Conservation (phyloP, 2,113 vertebrate species). For the Natator depressus region DNA sequence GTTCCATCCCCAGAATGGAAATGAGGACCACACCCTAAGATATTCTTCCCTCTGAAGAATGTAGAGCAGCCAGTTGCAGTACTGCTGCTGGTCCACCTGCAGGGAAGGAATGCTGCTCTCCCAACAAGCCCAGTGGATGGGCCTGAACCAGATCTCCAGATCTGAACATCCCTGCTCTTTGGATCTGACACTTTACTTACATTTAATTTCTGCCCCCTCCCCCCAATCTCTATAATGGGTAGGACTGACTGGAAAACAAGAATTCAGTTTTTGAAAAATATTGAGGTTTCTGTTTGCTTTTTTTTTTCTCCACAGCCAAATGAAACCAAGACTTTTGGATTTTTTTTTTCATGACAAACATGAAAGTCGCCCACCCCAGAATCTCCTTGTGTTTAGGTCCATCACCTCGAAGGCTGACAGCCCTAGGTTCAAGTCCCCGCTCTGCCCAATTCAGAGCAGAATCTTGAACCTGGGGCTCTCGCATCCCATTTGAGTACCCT, state of each 20-base stretch:
- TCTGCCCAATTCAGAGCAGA: not conserved
- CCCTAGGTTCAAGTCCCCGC: not conserved
- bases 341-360: not conserved
- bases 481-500: not conserved
- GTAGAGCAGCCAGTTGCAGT: not conserved
- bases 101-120: not conserved
- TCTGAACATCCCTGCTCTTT: not conserved
- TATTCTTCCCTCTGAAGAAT: not conserved
- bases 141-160: rapidly evolving
- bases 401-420: not conserved
- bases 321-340: not conserved
- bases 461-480: not conserved
- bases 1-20: not conserved
- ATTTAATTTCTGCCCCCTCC: not conserved
- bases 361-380: not conserved
- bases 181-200: not conserved
- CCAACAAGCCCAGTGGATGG: not conserved
- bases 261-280: not conserved
- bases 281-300: rapidly evolving
- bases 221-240: not conserved
- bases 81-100: rapidly evolving
- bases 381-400: not conserved
- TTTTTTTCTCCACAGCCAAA: not conserved
- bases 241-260: not conserved
- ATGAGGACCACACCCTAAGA: not conserved